Evolutionary conservation across 1,140 invertebrate genomes (phyloP), one percentile per base, ranked within the genome.

Genomic region (Diachasma alloeum): DNA sequence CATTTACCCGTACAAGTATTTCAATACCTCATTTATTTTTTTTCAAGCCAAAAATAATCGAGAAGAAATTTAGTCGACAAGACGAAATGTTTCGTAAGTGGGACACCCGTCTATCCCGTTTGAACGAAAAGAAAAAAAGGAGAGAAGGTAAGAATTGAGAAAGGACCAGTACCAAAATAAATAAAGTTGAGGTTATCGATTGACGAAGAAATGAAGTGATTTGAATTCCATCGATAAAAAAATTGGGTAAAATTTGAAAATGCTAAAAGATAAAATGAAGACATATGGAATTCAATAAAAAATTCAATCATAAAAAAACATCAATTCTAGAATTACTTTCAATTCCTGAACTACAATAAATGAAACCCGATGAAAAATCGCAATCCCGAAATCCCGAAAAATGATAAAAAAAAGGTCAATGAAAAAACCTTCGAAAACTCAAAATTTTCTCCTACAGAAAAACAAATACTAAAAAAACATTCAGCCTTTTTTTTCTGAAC

Each of bases 21-120:
- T 19, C 59, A 63, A 63, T 63, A 63, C 59, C 59, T 19, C 24
- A 9, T n/a, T 63, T 63, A 63, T 63, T 26, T 63, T 26, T 63
- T 26, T 19, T 56, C 19, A 56, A 63, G 59, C 24, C 59, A 63
- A 63, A 63, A 63, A 63, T 63, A 63, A 63, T 63, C 24, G 59
- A 63, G 59, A 63, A 63, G 59, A 63, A 63, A 63, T 63, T 63
- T 63, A 63, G 59, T 26, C 59, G 59, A 63, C 59, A 63, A 63
- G 59, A 63, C 59, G 59, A 63, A 63, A 63, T 31, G 59, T 74
- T 77, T 76, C 59, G 80, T 79, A 82, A 82, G 79, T 82, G 71
- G 81, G 79, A 77, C 81, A 82, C 59, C 70, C 78, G 76, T 81
- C 81, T 78, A 79, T 79, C 79, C 66, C 68, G 71, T 63, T 63